Evolutionary conservation across 2,113 vertebrate species (phyloP), one percentile per base, ranked within the genome.

Genomic region (Beaufortia kweichowensis): DNA sequence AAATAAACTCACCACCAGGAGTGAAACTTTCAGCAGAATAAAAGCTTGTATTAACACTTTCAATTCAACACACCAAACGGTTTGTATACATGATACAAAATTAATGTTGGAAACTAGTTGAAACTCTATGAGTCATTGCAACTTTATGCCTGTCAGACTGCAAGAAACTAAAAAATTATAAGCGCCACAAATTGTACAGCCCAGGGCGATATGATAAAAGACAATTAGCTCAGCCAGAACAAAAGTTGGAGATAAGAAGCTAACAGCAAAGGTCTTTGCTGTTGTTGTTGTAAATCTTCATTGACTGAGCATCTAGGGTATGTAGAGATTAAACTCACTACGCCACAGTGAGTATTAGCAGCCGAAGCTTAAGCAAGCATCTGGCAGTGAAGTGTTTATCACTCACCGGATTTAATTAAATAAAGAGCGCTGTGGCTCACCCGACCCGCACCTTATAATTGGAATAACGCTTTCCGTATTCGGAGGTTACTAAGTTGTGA

Each of bases 271-370:
- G 67, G 1, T 70, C 33, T 72, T 56, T 19, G 48, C n/a, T 5
- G 10, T 7, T 70, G 50, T 59, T 72, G 55, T 59, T 43, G 69
- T 72, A 59, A 72, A 72, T 72, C 69, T 72, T 72, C 55, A 59
- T 72, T 72, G 69, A 72, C 69, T 57, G 55, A 72, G 55, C 69
- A 72, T 59, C 55, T 72, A 41, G 69, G 55, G 69, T 72, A 19
- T 15, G 2, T 59, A 72, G 69, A 72, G 69, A 72, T 72, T 72
- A 72, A 72, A 72, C 69, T 59, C 69, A 72, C 69, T 72, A 72
- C 55, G 69, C 69, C 53, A 72, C 69, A 72, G 69, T 72, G 69
- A 72, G 55, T 72, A 72, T 72, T 72, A 72, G 69, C 69, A 59
- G 55, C 31, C 15, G 33, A 72, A 61, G 57, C 71, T 74, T 61